Base-by-base conservation (phyloP, 2,797 vertebrate genomes). In the Pseudomugil gertrudae region DNA sequence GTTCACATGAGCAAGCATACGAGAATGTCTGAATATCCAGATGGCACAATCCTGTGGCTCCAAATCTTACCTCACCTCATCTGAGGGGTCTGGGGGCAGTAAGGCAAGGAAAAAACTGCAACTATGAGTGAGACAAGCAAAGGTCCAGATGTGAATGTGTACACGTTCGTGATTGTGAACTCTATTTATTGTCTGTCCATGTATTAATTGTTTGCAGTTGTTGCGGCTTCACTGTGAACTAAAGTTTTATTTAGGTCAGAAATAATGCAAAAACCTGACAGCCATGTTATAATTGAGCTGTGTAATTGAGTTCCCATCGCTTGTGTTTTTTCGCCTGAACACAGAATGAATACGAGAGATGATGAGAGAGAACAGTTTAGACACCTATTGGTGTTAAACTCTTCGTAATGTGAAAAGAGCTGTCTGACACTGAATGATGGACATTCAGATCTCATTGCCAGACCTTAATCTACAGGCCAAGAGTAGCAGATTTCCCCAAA, bases 1-100 rank as follows among this genome's bases (percentile, higher is more conserved):
- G 72, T 84, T 76, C 66, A 32, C 65, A 48, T 72, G 74, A 74
- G 70, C 57, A 45, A 57, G 74, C 54, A 48, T 72, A 76, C 76
- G 69, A 83, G 74, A 84, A 79, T 81, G 79, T 86, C 77, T 86
- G 79, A 84, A 76, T 86, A 70, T 80, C 87, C 87, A 89, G 84
- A 89, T 91, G 91, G 82, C 78, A 81, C 76, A 71, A 83, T 57
- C 38, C 64, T 59, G 32, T 51, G 65, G 67, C 81, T 90, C 84
- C 83, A 90, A 76, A 83, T 89, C 84, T 88, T 86, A 88, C 89
- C 87, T 90, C 87, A 90, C 83, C 74, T 89, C 88, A 82, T 87
- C 80, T 68, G 55, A 80, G 66, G 66, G 71, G 81, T 81, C 75
- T 6, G 38, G 80, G 79, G 74, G 66, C 80, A 79, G 68, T 35